Percentiles rank a stretch among this genome's conserved stretches.
phyloP scores from a whole-genome alignment of 2,888 invertebrate genomes.

The Drosophila emarginata region DNA sequence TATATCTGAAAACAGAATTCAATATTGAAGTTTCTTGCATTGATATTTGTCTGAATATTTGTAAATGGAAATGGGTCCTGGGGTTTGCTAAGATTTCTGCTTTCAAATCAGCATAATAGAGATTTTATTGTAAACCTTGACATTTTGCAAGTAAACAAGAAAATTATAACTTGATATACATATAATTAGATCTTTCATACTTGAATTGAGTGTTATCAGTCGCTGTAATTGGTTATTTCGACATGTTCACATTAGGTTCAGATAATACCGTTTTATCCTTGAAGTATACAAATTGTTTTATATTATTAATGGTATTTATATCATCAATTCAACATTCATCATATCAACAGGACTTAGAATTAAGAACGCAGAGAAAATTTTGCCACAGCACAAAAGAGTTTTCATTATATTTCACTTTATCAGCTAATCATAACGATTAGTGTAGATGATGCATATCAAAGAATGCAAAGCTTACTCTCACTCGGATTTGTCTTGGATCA shows the following conservation, averaged over 20 bases:
- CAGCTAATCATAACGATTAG: slow-evolving; percentile 15
- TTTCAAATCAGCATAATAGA: too few relatives aligned
- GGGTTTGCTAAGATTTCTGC: too few relatives aligned
- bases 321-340: slow-evolving; percentile 3
- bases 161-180: background rate
- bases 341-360: background rate
- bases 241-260: background rate
- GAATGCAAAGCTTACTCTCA: slow-evolving; percentile 30
- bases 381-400: background rate
- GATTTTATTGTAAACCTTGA: too few relatives aligned
- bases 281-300: background rate
- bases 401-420: slow-evolving; percentile 21
- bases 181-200: background rate
- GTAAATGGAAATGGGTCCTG: too few relatives aligned
- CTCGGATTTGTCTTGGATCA: slow-evolving; percentile 39
- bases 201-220: background rate
- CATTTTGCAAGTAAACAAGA: too few relatives aligned
- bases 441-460: slow-evolving; percentile 59
- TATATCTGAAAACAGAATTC: too few relatives aligned
- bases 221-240: background rate
- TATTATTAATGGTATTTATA: background rate
- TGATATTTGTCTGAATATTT: too few relatives aligned
- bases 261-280: background rate
- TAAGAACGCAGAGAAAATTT: slow-evolving; percentile 1
- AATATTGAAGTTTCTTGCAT: too few relatives aligned